Evolutionary conservation across 2,888 invertebrate species (phyloP).

Genomic region (Lutraria lutraria): DNA sequence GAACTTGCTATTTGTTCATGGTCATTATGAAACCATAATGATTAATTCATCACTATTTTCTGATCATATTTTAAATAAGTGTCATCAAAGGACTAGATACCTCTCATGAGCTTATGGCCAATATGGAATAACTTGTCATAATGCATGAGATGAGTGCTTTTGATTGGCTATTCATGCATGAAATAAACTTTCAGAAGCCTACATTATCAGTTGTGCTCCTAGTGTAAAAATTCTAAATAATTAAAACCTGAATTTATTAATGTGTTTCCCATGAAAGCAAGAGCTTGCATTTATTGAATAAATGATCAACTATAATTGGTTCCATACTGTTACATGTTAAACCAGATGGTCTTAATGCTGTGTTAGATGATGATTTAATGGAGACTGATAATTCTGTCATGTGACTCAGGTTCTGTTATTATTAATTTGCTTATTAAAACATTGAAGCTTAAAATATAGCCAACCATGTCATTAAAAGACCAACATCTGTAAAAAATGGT

Average conservation of each 20-base stretch:
- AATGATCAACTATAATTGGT: constrained; percentile 26
- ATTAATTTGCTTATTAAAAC: no score
- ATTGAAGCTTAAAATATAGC: no score
- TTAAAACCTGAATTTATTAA: constrained; percentile 6
- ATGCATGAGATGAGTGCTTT: not conserved
- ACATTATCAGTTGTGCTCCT: not conserved
- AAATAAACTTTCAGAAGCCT: not conserved
- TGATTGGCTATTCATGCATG: not conserved
- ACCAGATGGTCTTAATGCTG: constrained; percentile 32
- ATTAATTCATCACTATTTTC: no score
- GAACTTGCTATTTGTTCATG: no score
- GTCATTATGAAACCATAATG: no score
- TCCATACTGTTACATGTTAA: constrained; percentile 20
- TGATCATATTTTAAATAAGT: no score
- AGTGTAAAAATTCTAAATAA: not conserved
- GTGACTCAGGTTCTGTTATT: not conserved
- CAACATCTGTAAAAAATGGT: no score
- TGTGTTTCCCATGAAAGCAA: not conserved
- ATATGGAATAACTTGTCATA: not conserved
- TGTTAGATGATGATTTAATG: constrained; percentile 15
- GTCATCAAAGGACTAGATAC: no score
- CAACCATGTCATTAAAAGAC: no score
- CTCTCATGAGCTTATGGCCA: not conserved
- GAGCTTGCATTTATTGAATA: constrained; percentile 8
- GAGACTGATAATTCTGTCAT: not conserved